Conservation (phyloP, 92 coral and sea anemone genomes). For the Heteractis magnifica region DNA sequence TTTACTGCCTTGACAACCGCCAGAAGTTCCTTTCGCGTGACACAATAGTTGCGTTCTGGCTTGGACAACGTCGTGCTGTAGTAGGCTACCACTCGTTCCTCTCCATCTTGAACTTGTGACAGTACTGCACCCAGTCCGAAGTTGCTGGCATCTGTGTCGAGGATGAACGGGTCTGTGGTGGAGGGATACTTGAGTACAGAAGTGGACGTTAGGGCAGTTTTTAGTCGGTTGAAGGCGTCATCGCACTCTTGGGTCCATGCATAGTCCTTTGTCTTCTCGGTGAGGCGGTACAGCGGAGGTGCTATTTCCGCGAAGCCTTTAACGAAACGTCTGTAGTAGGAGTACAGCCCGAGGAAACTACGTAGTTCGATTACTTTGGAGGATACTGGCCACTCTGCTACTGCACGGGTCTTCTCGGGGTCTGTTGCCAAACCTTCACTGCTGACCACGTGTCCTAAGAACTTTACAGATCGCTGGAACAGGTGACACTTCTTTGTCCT, state of each 20-base stretch:
- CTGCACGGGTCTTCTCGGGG: slow-evolving; percentile 25
- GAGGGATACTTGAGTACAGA: slow-evolving; percentile 22
- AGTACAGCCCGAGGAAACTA: slow-evolving; percentile 33
- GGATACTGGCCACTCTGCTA: slow-evolving; percentile 31
- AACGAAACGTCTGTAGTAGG: slow-evolving; percentile 37
- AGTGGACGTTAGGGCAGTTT: slow-evolving; percentile 12
- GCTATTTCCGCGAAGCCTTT: slow-evolving; percentile 27
- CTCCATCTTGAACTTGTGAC: slow-evolving; percentile 34
- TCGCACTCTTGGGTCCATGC: slow-evolving; percentile 35
- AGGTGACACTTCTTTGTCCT: slow-evolving; percentile 17
- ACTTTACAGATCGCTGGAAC: not conserved
- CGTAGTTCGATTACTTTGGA: slow-evolving; percentile 1
- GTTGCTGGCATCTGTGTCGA: slow-evolving; percentile 45
- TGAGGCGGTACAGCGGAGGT: slow-evolving; percentile 20
- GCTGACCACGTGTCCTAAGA: slow-evolving; percentile 29
- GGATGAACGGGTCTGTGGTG: slow-evolving; percentile 5
- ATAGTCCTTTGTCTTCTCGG: slow-evolving; percentile 25
- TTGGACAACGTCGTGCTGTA: slow-evolving; percentile 18
- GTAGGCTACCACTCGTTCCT: slow-evolving; percentile 25
- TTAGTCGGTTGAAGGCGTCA: slow-evolving; percentile 24
- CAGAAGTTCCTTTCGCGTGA: slow-evolving; percentile 30
- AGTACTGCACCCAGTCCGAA: slow-evolving; percentile 26
- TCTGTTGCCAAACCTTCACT: slow-evolving; percentile 15
- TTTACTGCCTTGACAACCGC: slow-evolving; percentile 18
- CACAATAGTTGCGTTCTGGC: slow-evolving; percentile 41